Evolutionary conservation across 2,797 vertebrate genomes (phyloP), one percentile per base, ranked within the genome.

Genomic region (Sebastes jordani): DNA sequence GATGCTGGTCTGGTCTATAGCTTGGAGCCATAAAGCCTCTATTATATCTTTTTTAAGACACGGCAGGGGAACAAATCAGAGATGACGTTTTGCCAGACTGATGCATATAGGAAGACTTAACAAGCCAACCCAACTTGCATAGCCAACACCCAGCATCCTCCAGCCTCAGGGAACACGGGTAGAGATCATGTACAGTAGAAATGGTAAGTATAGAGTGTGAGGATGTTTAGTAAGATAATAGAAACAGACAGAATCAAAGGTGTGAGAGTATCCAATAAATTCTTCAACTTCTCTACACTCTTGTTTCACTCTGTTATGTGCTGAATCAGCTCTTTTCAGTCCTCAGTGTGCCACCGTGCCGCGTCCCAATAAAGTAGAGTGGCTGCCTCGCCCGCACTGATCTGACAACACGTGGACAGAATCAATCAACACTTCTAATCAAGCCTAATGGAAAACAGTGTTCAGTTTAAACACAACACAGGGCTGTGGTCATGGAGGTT

Each of bases 341-440:
- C 62, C 65, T 65, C 64, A 46, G 46, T 70, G 59, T 70, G 75
- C 38, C 70, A 71, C 42, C 7, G 7, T 7, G 42, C 77, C 7
- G 1, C 54, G 67, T 86, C 83, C 77, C 89, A 93, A 91, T 92
- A 90, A 91, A 86, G 78, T n/a, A 86, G 78, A 94, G 88, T 92
- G 90, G 91, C 89, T 76, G 70, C 46, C 52, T 76, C 18, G 49
- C 46, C 32, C 27, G 49, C 71, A 34, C 65, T 16, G 42, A 86
- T 85, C 80, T 82, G 86, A 85, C 88, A 75, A 89, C 91, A 90
- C 72, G 67, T 34, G 78, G 83, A 85, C 80, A 71, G 77, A 90
- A 92, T 94, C 90, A 92, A 91, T 94, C 92, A 92, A 90, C 88
- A 80, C 81, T 83, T 85, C 84, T 87, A 93, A 92, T 94, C 91